Conservation (phyloP, 2,888 invertebrate species). For the Latrodectus hesperus region DNA sequence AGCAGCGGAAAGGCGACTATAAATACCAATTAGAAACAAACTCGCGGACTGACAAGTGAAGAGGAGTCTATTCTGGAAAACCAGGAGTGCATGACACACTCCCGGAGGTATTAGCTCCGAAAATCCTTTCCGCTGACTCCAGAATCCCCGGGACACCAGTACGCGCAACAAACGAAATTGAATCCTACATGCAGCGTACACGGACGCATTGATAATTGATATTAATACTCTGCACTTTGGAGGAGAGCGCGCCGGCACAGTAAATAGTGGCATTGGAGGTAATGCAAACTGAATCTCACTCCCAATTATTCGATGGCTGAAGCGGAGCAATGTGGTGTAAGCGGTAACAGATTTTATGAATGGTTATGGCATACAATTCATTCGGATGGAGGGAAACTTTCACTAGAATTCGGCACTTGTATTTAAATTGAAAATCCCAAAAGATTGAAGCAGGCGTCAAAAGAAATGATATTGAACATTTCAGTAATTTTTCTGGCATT, state of each 20-base stretch:
- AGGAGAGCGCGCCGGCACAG: conserved; percentile 33
- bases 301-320: conserved; percentile 13
- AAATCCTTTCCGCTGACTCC: conserved; percentile 27
- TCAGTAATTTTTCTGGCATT: too few species aligned
- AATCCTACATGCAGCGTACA: conserved; percentile 24
- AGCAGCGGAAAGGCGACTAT: too few species aligned
- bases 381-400: too few species aligned
- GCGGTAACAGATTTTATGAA: background rate
- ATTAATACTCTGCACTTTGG: conserved; percentile 46
- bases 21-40: background rate
- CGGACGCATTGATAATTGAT: conserved; percentile 59
- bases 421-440: too few species aligned
- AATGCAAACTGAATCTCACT: conserved; percentile 18
- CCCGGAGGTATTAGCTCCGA: conserved; percentile 14
- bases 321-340: conserved; percentile 14
- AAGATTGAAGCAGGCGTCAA: too few species aligned
- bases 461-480: too few species aligned
- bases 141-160: conserved; percentile 27
- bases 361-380: too few species aligned
- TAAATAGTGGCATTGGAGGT: conserved; percentile 22
- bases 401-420: too few species aligned
- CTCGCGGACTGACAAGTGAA: background rate
- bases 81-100: background rate
- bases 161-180: conserved; percentile 49
- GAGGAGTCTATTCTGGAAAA: background rate